Percentiles rank a stretch among this genome's conserved stretches.
Evolutionary conservation across 92 coral and sea anemone genomes (phyloP).

Genomic region (Paramuricea clavata): DNA sequence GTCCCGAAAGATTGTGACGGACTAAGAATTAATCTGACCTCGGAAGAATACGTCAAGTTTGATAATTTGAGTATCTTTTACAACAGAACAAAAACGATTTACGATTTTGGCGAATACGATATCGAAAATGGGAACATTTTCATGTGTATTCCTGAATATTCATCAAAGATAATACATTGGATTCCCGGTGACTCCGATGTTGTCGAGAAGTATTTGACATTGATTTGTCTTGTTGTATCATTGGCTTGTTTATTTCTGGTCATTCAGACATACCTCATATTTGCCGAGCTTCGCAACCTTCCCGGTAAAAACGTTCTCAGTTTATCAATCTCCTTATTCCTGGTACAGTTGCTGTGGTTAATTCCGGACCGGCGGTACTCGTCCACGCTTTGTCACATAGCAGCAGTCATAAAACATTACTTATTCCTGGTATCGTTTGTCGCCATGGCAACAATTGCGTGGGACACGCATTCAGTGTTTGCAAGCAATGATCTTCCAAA

Average conservation of each 20-base stretch:
- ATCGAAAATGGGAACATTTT: background rate
- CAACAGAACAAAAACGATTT: constrained; percentile 2
- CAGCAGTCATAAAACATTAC: background rate
- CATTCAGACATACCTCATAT: constrained; percentile 12
- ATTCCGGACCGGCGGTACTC: background rate
- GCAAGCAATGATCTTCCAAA: background rate
- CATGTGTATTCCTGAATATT: background rate
- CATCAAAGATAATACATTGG: background rate
- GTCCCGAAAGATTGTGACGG: background rate
- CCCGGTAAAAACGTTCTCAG: constrained; percentile 34
- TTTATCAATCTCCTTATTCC: constrained; percentile 4
- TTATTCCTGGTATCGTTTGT: constrained; percentile 33
- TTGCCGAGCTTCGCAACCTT: constrained; percentile 22
- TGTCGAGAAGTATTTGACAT: background rate
- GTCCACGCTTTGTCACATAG: background rate
- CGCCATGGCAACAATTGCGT: constrained; percentile 32
- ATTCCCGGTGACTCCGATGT: background rate
- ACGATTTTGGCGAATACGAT: constrained; percentile 14
- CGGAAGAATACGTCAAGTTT: constrained; percentile 6
- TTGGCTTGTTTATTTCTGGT: constrained; percentile 8
- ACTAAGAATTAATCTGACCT: background rate
- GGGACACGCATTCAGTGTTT: background rate
- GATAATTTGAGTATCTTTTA: constrained; percentile 22
- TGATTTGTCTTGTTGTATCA: background rate
- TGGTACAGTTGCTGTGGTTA: background rate